Base-by-base conservation (phyloP, 1,140 invertebrate genomes). In the Drosophila busckii region DNA sequence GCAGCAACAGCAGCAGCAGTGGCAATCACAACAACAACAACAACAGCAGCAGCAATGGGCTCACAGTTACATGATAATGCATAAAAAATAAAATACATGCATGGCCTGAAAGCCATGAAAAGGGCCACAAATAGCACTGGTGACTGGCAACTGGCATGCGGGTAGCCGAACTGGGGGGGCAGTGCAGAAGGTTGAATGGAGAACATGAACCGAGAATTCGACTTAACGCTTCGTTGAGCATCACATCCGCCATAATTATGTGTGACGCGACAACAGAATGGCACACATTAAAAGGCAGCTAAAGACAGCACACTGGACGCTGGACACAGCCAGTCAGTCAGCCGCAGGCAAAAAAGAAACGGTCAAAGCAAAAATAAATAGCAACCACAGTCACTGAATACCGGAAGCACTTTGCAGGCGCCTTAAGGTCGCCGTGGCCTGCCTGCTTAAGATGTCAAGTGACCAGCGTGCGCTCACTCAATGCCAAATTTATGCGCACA, bases 201-300 rank as follows among this genome's bases (percentile, higher is more conserved):
- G 69, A 54, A 67, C 37, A 56, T 42, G 53, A 68, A 70, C 58
- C 58, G 65, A 84, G 71, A 71, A 73, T 65, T 73, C 68, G 65
- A 69, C 67, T 84, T 84, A 76, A 76, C 78, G 78, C 78, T 84
- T 69, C 70, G 78, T 69, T 84, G 70, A 54, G 40, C 78, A 59
- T 29, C 78, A 84, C 78, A 84, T 84, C 78, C 78, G 78, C 70
- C 62, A 84, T 84, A 84, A 84, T 84, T 84, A 84, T 84, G 70
- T 78, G 76, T 68, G 76, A 83, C 76, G 76, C 76, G 76, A 70
- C 78, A 54, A 48, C 49, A 63, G 62, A 70, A 70, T 63, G 56
- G 61, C 65, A 54, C n/a, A n/a, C 61, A 82, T 71, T 71, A 78
- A 78, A 61, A 82, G 76, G 50, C 44, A 10, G 32, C 15, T n/a